Evolutionary conservation across 1,140 invertebrate genomes (phyloP), one percentile per base, ranked within the genome.

Genomic region (Geopemphigus sp.): DNA sequence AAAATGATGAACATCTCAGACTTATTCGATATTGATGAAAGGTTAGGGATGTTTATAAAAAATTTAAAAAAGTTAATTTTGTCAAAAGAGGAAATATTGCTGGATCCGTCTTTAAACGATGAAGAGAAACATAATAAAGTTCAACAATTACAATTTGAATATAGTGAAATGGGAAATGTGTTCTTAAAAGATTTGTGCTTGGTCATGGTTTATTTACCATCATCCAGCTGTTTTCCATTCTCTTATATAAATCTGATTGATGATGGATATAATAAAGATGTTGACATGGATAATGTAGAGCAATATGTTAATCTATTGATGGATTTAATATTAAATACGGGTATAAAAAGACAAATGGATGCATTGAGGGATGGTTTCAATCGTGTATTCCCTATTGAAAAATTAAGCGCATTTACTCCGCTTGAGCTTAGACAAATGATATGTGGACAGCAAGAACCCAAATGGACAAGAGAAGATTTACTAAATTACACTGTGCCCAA

Each of bases 401-500:
- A 96, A 84, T 87, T 98, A 80, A 91, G 94, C 80, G 93, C 95
- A 64, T 99, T 99, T 87, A 95, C 92, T 85, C 94, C 97, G 8
- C 89, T 93, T 83, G 96, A 98, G 88, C 89, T 97, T 82, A 88
- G 94, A 66, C 89, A 95, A 81, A 94, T 96, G 91, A 87, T 99
- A 15, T 99, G 97, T 87, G 98, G 98, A 61, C 97, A 99, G 85
- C 97, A 99, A 87, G 92, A 93, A 84, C 97, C 98, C 14, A 89
- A 92, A 82, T 99, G 98, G 97, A 97, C 94, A 5, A 88, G 92
- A 81, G 97, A 99, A 83, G 97, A 99, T 87, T 90, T 99, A 83
- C 88, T 99, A 81, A 95, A 92, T 84, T 99, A 96, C 85, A 99
- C 97, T 1, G 97, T 99, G 86, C 98, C 98, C 22, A 99, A 99